phyloP scores from a whole-genome alignment of 1,140 invertebrate species.

The Harpegnathos saltator region DNA sequence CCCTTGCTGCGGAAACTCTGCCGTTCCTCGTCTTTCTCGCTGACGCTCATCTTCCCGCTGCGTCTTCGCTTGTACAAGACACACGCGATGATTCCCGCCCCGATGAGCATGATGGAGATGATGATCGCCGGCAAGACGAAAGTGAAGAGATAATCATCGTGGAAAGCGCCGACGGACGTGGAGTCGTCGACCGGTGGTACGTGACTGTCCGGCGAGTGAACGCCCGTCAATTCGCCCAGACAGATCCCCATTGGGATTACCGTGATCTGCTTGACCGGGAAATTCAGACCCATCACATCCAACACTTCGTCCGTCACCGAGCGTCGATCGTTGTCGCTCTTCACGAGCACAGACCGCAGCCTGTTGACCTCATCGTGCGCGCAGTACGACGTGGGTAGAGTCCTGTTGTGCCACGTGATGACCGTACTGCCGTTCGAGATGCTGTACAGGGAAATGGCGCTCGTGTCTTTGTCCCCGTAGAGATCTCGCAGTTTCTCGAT shows the following conservation, averaged over 20 bases:
- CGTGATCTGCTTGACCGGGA: constrained; percentile 91
- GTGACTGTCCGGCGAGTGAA: constrained; percentile 83
- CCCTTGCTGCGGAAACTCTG: constrained; percentile 95
- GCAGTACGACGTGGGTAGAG: constrained; percentile 89
- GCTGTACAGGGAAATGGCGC: constrained; percentile 89
- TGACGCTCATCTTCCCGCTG: constrained; percentile 92
- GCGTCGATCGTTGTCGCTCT: constrained; percentile 88
- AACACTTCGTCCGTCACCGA: constrained; percentile 89
- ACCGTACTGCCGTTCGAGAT: constrained; percentile 87
- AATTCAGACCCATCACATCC: constrained; percentile 91
- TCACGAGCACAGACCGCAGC: constrained; percentile 89
- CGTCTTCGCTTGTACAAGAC: constrained; percentile 93
- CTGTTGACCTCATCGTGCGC: constrained; percentile 91
- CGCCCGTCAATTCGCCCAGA: constrained; percentile 87
- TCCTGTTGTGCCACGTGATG: constrained; percentile 93
- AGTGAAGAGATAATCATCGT: constrained; percentile 95
- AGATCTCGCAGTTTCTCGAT: constrained; percentile 91
- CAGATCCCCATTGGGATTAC: constrained; percentile 91
- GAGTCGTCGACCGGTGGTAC: constrained; percentile 85
- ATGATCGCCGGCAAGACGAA: constrained; percentile 96
- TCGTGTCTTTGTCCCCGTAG: constrained; percentile 91
- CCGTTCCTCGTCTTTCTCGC: constrained; percentile 91
- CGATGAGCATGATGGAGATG: constrained; percentile 94
- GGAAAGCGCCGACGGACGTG: constrained; percentile 83
- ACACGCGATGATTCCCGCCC: constrained; percentile 95